These are phyloP conservation scores for Acanthosoma haemorrhoidale DNA, from an alignment of 2,888 invertebrate genomes.

Conservation along the genomic window DNA sequence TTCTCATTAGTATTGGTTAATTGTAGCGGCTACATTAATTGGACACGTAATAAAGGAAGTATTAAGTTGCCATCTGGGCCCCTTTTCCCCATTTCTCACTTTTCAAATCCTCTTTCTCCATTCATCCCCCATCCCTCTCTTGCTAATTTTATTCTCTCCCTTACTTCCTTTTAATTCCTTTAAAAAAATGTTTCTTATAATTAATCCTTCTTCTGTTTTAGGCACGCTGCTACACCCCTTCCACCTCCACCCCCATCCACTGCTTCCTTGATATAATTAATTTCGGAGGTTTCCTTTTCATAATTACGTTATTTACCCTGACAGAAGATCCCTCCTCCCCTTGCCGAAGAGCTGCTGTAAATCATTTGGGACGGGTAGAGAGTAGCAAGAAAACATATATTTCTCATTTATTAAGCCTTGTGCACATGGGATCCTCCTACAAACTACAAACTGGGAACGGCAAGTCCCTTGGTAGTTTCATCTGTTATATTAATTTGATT, in stretches of 20 bases:
- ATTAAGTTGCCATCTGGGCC: conserved; percentile 22
- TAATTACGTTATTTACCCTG: conserved; percentile 29
- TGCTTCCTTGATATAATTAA: conserved; percentile 23
- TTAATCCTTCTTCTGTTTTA: conserved; percentile 30
- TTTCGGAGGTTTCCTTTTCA: conserved; percentile 30
- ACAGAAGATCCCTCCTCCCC: too few relatives aligned
- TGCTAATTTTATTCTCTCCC: neutral
- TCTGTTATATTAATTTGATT: too few relatives aligned
- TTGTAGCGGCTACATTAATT: conserved; percentile 24
- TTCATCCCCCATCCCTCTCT: conserved; percentile 2
- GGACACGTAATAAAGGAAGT: conserved; percentile 17
- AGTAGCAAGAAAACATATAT: too few relatives aligned
- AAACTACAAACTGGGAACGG: too few relatives aligned
- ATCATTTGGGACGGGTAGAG: too few relatives aligned
- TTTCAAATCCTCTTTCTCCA: conserved; percentile 15
- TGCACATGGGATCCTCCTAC: too few relatives aligned
- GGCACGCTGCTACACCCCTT: neutral
- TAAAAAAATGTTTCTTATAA: conserved; percentile 28
- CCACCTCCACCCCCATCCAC: neutral
- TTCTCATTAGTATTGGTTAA: neutral
- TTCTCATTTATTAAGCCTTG: too few relatives aligned
- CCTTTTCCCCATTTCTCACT: conserved; percentile 13
- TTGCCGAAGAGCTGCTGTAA: too few relatives aligned
- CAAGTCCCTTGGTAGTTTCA: too few relatives aligned
- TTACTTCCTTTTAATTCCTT: conserved; percentile 30